These are phyloP conservation scores for Ochotona princeps DNA, from an alignment of 2,113 vertebrate genomes.

Conservation along the genomic window DNA sequence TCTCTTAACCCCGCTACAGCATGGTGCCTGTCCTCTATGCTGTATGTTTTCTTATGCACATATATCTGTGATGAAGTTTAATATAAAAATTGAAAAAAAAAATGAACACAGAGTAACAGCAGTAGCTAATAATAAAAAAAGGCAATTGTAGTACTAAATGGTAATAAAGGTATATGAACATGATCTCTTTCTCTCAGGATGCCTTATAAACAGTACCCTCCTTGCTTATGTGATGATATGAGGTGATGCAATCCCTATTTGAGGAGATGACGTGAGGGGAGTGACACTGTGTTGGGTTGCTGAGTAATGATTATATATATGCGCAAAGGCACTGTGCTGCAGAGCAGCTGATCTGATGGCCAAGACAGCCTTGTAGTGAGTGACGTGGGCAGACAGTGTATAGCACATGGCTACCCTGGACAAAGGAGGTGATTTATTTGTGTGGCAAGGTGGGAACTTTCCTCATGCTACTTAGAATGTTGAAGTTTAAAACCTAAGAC, in stretches of 20 bases:
- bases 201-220: background rate
- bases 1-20: too few relatives aligned
- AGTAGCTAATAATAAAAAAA: too few relatives aligned
- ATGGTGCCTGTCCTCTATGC: too few relatives aligned
- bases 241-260: background rate
- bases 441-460: background rate
- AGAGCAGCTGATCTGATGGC: too few relatives aligned
- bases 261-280: background rate
- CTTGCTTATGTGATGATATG: background rate
- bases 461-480: background rate
- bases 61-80: background rate
- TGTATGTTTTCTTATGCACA: background rate
- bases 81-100: too few relatives aligned
- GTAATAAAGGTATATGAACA: background rate
- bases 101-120: too few relatives aligned
- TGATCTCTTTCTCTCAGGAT: background rate
- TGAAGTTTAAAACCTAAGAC: background rate
- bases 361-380: too few relatives aligned
- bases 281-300: background rate
- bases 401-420: too few relatives aligned
- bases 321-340: too few relatives aligned
- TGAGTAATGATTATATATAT: background rate
- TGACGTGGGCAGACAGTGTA: too few relatives aligned
- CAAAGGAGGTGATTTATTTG: too few relatives aligned
- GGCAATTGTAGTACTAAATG: too few relatives aligned